Base-by-base conservation (phyloP, 2,113 vertebrate genomes). In the Rafetus swinhoei region DNA sequence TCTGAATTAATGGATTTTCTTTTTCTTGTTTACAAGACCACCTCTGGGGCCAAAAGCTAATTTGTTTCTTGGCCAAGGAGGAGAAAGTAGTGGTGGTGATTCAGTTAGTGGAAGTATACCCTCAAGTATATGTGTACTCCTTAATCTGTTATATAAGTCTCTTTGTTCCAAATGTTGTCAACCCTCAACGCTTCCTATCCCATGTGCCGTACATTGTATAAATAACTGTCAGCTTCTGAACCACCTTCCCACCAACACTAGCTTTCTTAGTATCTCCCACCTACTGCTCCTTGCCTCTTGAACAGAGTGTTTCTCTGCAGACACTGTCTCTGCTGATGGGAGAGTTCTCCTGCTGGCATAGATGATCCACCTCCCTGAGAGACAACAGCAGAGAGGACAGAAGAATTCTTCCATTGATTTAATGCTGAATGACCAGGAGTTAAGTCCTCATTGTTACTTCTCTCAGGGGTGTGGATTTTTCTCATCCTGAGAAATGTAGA, bases 61-160 rank as follows among this genome's bases (percentile, higher is more conserved):
- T 24, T 87, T 74, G 45, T 24, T 96, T 9, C 80, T 91, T 84
- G 80, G 45, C 57, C 21, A 57, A 7, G 56, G 82, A 32, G 6
- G 2, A 45, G 45, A 6, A 54, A 54, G 53, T 13, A 32, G 84
- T 89, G 81, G 60, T 35, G 1, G 0, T 45, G 45, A 45, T 72
- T 39, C 50, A 88, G 32, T 53, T n/a, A 86, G 54, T 19, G 9
- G 35, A 87, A 13, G 52, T 0, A 45, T 39, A 24, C 9, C n/a
- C 0, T 45, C 57, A 89, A 72, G 9, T n/a, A n/a, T 21, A 5
- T 81, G 52, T 1, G 0, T 35, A 14, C 85, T 93, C 87, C 22
- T 80, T 91, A 7, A 79, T 56, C 60, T 79, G 0, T 39, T 1
- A 81, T 50, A 65, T 19, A n/a, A 19, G 4, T 77, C 2, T 0